Conservation (phyloP, 2,113 vertebrate species). For the Bubalus kerabau region DNA sequence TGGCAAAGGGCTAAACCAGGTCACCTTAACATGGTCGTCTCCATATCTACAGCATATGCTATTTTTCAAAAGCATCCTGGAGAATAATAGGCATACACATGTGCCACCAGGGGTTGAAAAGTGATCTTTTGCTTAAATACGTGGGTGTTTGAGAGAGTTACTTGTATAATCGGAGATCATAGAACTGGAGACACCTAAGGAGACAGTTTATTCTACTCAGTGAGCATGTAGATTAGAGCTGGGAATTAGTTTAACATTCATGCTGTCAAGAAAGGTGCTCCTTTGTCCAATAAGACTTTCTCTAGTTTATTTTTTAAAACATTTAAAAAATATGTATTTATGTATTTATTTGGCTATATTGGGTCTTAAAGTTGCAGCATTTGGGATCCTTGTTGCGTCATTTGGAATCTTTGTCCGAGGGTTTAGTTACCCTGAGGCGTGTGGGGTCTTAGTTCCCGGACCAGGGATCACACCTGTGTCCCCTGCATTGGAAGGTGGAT, state of each 20-base stretch:
- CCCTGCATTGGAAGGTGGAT: background rate
- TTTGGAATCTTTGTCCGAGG: fast-evolving
- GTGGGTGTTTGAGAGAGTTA: background rate
- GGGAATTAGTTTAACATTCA: background rate
- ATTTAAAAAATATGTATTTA: background rate
- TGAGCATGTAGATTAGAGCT: background rate
- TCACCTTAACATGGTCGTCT: background rate
- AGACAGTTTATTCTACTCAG: too few species aligned
- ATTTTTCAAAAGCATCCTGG: background rate
- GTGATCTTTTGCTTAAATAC: background rate
- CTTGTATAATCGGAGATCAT: background rate
- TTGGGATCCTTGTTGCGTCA: background rate
- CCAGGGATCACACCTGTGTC: background rate
- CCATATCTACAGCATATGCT: background rate
- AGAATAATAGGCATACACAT: background rate
- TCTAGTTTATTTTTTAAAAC: background rate
- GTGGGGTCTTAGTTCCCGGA: background rate
- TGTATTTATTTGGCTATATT: background rate
- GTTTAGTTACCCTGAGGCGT: background rate
- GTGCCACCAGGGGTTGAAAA: background rate
- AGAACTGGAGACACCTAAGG: background rate
- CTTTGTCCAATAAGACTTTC: background rate
- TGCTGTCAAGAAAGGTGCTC: background rate
- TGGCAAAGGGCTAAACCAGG: background rate
- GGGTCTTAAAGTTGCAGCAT: background rate